phyloP scores from a whole-genome alignment of 2,888 invertebrate genomes.

The Tholera decimalis region DNA sequence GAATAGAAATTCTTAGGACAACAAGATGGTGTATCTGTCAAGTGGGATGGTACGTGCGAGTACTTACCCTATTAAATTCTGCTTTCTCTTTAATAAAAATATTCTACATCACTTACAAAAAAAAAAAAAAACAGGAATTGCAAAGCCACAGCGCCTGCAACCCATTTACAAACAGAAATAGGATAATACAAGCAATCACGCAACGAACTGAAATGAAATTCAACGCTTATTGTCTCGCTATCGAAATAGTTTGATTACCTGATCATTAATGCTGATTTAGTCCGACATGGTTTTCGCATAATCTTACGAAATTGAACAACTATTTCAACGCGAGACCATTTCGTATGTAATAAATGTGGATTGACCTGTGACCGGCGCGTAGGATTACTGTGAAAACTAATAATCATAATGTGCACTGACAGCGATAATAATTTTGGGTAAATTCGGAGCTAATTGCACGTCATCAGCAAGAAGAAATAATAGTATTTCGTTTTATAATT shows the following conservation, averaged over 20 bases:
- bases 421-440: slow-evolving; percentile 40
- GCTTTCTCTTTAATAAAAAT: no score
- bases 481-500: no score
- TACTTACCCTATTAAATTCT: no score
- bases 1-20: no score
- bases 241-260: slow-evolving; percentile 48
- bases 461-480: background rate
- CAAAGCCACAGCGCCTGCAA: background rate
- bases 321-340: slow-evolving; percentile 46
- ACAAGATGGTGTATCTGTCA: no score
- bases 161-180: slow-evolving; percentile 14
- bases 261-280: slow-evolving; percentile 57
- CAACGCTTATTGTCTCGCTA: slow-evolving; percentile 47
- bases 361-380: slow-evolving; percentile 52
- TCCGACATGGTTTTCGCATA: slow-evolving; percentile 40
- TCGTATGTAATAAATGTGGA: slow-evolving; percentile 44
- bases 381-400: slow-evolving; percentile 50
- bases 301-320: slow-evolving; percentile 50
- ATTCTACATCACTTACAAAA: no score
- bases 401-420: slow-evolving; percentile 53
- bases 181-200: slow-evolving; percentile 18
- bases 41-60: no score
- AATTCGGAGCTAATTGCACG: background rate
- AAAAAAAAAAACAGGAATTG: background rate
- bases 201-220: slow-evolving; percentile 47